Conservation (phyloP, 2,113 vertebrate species). For the Sylvicapra grimmia region DNA sequence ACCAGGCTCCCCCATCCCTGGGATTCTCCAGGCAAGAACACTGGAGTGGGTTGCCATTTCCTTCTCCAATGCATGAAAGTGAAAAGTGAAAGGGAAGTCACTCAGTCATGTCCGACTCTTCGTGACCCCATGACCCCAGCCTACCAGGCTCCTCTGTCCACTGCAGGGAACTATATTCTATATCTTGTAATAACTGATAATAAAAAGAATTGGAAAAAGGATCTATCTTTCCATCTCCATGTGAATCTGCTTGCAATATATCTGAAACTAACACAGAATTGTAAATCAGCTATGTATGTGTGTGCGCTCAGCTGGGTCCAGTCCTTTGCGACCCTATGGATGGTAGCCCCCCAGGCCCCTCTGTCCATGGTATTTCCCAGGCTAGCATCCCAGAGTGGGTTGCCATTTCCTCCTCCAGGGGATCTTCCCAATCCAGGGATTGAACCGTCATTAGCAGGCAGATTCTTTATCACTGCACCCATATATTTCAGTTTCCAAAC, state of each 20-base stretch:
- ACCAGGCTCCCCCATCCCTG: too few species aligned
- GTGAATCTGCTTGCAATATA: fast-evolving
- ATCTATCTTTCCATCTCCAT: not conserved
- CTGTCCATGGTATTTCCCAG: not conserved
- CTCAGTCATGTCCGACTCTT: too few species aligned
- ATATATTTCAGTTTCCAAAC: not conserved
- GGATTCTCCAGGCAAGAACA: too few species aligned
- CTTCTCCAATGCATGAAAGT: too few species aligned
- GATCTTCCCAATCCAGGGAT: not conserved
- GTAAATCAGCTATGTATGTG: not conserved
- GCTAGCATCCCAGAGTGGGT: not conserved
- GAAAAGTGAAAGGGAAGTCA: too few species aligned
- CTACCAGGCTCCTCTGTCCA: too few species aligned
- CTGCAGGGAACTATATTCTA: not conserved
- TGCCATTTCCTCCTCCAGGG: not conserved
- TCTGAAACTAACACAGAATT: not conserved
- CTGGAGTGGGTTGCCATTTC: too few species aligned
- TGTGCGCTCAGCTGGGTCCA: not conserved
- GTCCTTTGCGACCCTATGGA: not conserved
- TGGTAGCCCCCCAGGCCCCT: not conserved
- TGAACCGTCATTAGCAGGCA: fast-evolving
- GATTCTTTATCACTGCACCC: not conserved
- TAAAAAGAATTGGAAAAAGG: not conserved
- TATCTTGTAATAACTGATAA: not conserved
- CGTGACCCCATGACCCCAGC: too few species aligned